These are phyloP conservation scores for Sporophila hypoxantha DNA, from an alignment of 2,113 vertebrate genomes.

Conservation along the genomic window DNA sequence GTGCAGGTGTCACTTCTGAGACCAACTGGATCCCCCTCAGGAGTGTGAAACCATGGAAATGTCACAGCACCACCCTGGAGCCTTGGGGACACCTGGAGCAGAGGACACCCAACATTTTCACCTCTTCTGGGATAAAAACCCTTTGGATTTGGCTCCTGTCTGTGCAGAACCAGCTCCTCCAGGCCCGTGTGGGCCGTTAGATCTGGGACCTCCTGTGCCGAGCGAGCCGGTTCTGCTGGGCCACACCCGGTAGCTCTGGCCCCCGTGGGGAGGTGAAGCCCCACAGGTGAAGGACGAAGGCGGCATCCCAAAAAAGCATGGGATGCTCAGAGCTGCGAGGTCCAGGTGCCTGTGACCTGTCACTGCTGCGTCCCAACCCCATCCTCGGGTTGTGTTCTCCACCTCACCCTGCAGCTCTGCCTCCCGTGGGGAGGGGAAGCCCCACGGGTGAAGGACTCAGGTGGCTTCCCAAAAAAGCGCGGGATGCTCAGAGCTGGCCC, in stretches of 20 bases:
- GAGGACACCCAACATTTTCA: accelerated
- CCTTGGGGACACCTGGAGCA: accelerated
- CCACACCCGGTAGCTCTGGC: accelerated
- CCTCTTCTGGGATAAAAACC: neutral
- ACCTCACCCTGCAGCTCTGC: neutral
- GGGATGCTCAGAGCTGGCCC: neutral
- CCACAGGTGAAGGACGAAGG: no score
- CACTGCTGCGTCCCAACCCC: no score
- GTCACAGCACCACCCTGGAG: neutral
- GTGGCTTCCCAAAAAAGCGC: accelerated
- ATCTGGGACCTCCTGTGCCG: accelerated
- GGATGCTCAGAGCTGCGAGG: neutral
- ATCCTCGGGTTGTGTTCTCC: no score
- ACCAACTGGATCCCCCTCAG: neutral
- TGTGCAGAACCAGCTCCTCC: neutral
- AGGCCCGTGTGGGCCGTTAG: accelerated
- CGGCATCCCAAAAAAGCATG: accelerated
- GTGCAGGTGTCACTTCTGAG: accelerated
- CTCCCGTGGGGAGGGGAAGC: no score
- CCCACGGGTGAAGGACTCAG: accelerated
- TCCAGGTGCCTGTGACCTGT: accelerated
- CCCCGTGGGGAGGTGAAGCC: no score
- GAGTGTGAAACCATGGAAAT: neutral
- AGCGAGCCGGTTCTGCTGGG: neutral
- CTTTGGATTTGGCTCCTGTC: accelerated